Conservation (phyloP, 2,888 invertebrate genomes). For the Scrobipalpa atriplicella region DNA sequence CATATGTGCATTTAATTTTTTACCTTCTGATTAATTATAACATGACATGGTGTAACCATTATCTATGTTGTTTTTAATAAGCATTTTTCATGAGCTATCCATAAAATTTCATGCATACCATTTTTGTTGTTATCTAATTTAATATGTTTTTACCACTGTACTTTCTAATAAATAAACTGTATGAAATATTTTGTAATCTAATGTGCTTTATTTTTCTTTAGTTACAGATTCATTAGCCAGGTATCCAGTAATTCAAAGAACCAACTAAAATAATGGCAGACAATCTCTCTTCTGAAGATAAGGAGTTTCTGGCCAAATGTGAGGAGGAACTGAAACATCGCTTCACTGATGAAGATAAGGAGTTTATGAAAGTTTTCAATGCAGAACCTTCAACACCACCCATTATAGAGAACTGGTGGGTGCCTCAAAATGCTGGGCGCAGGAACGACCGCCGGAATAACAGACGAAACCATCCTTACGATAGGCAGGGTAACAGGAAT, state of each 20-base stretch:
- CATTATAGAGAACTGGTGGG: conserved; percentile 83
- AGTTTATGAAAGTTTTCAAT: conserved; percentile 79
- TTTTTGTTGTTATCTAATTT: not conserved
- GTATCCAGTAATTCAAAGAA: conserved; percentile 39
- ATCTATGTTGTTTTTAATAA: not conserved
- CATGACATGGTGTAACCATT: too few species aligned
- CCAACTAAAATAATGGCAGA: conserved; percentile 52
- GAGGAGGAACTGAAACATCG: conserved; percentile 84
- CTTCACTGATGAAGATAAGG: conserved; percentile 84
- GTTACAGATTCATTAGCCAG: conserved; percentile 54
- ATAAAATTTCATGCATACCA: not conserved
- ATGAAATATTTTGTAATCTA: not conserved
- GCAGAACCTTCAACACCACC: conserved; percentile 78
- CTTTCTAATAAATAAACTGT: not conserved
- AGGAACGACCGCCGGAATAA: conserved; percentile 60
- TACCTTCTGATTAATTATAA: too few species aligned
- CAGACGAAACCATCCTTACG: conserved; percentile 49
- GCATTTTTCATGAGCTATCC: not conserved
- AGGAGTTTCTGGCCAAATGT: conserved; percentile 83
- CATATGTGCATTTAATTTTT: not conserved
- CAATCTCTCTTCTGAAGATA: conserved; percentile 79
- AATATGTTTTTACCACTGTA: too few species aligned
- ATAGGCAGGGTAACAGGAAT: conserved; percentile 43
- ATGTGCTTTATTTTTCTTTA: conserved; percentile 44
- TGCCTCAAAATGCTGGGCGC: conserved; percentile 52